Evolutionary conservation across 2,113 vertebrate species (phyloP).

Genomic region (Pan paniscus): DNA sequence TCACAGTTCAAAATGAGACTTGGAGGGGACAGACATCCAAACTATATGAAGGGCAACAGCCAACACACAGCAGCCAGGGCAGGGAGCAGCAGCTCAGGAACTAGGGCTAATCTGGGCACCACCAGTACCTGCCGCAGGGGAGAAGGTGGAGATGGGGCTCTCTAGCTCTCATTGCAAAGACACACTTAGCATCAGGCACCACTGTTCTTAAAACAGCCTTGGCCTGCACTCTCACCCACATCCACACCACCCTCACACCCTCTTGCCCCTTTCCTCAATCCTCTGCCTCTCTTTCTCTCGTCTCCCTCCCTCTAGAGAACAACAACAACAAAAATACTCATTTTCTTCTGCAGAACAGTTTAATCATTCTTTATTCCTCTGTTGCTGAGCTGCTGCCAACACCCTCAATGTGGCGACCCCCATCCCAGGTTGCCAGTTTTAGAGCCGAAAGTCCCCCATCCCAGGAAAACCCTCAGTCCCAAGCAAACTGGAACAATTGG

Average conservation of each 20-base stretch:
- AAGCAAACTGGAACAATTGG: neutral
- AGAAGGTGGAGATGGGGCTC: neutral
- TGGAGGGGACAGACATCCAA: no score
- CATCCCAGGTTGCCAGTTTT: neutral
- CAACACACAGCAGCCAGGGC: no score
- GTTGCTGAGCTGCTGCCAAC: neutral
- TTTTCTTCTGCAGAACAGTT: neutral
- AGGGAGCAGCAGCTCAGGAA: neutral
- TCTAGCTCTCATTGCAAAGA: neutral
- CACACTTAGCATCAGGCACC: no score
- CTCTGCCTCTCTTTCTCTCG: neutral
- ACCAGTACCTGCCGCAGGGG: neutral
- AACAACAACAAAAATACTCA: neutral
- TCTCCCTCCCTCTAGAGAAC: neutral
- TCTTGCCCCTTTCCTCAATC: neutral
- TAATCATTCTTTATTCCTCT: neutral
- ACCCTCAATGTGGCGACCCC: no score
- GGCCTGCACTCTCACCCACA: neutral
- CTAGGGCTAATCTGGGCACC: no score
- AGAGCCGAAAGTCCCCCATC: neutral
- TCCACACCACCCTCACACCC: fast-evolving
- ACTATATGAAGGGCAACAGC: neutral
- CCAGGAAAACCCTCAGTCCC: neutral
- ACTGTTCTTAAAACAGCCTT: fast-evolving
- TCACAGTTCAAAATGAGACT: no score